A percentile compares a stretch with the other conserved stretches of the same genome.
phyloP scores from a whole-genome alignment of 2,888 invertebrate genomes.

The Drosophila suboccidentalis region DNA sequence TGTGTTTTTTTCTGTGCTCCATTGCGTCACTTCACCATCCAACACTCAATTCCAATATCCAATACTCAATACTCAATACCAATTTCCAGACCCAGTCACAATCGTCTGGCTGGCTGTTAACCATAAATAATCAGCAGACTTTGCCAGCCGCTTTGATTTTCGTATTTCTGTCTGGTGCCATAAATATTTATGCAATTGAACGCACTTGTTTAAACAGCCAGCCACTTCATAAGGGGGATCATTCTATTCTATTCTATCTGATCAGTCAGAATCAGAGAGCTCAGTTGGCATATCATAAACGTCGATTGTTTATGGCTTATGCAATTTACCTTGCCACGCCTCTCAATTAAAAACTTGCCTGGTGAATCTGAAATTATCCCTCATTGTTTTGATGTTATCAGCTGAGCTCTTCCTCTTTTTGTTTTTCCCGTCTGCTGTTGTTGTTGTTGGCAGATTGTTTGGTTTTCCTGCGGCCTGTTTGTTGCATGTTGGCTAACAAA shows the following conservation, averaged over 20 bases:
- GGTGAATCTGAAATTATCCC: slow-evolving; percentile 37
- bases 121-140: slow-evolving; percentile 69
- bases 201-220: slow-evolving; percentile 61
- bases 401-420: slow-evolving; percentile 30
- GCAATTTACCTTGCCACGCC: slow-evolving; percentile 65
- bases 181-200: slow-evolving; percentile 76
- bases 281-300: slow-evolving; percentile 44
- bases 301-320: slow-evolving; percentile 58
- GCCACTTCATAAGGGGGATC: slow-evolving; percentile 10
- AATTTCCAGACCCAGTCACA: slow-evolving; percentile 27
- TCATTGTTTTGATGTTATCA: slow-evolving; percentile 79
- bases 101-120: slow-evolving; percentile 48
- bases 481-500: slow-evolving; percentile 80
- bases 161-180: slow-evolving; percentile 36
- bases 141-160: slow-evolving; percentile 54
- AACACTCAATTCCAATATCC: slow-evolving; percentile 21
- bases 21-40: slow-evolving; percentile 21
- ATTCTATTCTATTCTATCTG: background rate
- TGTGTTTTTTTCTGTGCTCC: slow-evolving; percentile 52
- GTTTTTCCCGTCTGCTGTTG: background rate
- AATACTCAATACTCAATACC: slow-evolving; percentile 19
- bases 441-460: slow-evolving; percentile 16
- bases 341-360: slow-evolving; percentile 61
- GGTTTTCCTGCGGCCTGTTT: slow-evolving; percentile 28
- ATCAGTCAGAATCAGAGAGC: slow-evolving; percentile 5